Conservation (phyloP, 2,113 vertebrate genomes). For the Aythya baeri region DNA sequence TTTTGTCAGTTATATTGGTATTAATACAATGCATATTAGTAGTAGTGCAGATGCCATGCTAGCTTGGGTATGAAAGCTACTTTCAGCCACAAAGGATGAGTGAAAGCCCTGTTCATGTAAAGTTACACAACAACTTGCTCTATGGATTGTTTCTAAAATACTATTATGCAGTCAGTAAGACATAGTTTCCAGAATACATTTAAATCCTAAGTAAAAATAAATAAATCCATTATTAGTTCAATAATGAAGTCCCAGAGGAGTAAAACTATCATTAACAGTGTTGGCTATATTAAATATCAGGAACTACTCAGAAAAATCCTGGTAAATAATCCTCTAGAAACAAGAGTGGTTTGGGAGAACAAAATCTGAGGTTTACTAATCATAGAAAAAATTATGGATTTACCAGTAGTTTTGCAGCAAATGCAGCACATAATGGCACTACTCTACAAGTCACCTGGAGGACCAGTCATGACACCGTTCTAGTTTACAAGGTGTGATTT, state of each 20-base stretch:
- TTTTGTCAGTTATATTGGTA: background rate
- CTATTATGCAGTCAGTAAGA: background rate
- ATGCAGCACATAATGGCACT: background rate
- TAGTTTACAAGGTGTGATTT: background rate
- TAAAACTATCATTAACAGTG: background rate
- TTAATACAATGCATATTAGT: background rate
- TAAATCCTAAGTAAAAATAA: background rate
- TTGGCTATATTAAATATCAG: background rate
- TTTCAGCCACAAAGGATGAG: background rate
- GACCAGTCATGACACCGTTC: background rate
- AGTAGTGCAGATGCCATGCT: background rate
- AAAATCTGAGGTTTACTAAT: background rate
- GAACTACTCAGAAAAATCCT: background rate
- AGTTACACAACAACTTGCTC: background rate
- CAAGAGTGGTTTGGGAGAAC: background rate
- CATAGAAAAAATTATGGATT: background rate
- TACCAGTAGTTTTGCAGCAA: background rate
- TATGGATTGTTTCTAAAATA: background rate
- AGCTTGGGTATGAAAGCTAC: background rate
- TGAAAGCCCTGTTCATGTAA: background rate
- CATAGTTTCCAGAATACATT: background rate
- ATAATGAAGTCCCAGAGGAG: background rate
- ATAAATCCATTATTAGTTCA: background rate
- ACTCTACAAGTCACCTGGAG: background rate
- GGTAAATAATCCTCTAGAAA: background rate